Evolutionary conservation across 2,888 invertebrate species (phyloP), one percentile per base, ranked within the genome.

Genomic region (Drosophila mimetica): DNA sequence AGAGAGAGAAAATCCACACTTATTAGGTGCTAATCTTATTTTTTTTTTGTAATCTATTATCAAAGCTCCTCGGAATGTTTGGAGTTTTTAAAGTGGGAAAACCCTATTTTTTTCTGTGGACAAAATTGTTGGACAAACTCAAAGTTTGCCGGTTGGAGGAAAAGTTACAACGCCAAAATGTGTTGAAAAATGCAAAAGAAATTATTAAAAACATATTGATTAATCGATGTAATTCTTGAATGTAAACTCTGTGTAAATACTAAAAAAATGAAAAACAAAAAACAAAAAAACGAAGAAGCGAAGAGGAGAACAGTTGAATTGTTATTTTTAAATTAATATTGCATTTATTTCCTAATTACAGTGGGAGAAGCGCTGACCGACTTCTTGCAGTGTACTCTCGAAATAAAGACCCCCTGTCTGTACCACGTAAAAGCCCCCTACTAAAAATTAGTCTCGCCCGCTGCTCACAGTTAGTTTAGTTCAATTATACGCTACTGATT

Each of bases 261-360:
- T 87, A 86, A 80, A 82, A 25, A 25, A 22, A 22, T 3, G 20
- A 83, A 46, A 83, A 87, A 83, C 86, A 82, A 86, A 80, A 82
- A 69, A 59, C 57, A 28, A 51, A 63, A 63, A 41, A 36, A 13
- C 51, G 46, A 13, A 64, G 48, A 64, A 42, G 41, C 22, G 28
- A 9, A 8, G 11, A 16, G 42, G 28, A 18, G 42, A 28, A 36
- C 14, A 65, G 65, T 51, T 39, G n/a, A 22, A 16, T 53, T 16
- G 50, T 70, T 69, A 69, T 37, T 63, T 66, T 66, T 57, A 44
- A 72, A 76, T 79, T 63, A 79, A 79, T 61, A 71, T 41, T 82
- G 86, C 86, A 87, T 87, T 82, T 83, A 87, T 83, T 83, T 83
- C 88, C 67, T 65, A 48, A 72, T 73, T 87, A 83, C 88, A 83